phyloP scores from a whole-genome alignment of 2,888 invertebrate genomes.

The Agrochola macilenta region DNA sequence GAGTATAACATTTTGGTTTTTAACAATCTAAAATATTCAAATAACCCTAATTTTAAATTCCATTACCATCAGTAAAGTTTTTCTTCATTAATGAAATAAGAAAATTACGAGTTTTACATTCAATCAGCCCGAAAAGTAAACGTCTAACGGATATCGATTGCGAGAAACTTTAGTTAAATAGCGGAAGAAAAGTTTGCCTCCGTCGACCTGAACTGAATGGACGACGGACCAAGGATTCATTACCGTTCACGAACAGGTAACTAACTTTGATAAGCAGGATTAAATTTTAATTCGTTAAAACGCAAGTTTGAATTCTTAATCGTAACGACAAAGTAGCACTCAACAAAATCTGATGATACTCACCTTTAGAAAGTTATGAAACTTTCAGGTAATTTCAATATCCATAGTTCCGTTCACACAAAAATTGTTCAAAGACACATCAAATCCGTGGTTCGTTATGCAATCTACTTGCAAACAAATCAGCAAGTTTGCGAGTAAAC shows the following conservation, averaged over 20 bases:
- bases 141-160: slow-evolving; percentile 70
- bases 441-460: slow-evolving; percentile 73
- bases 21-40: not conserved
- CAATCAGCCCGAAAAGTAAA: slow-evolving; percentile 67
- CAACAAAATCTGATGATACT: slow-evolving; percentile 66
- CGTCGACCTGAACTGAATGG: slow-evolving; percentile 64
- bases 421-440: slow-evolving; percentile 68
- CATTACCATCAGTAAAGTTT: not conserved
- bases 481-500: slow-evolving; percentile 74
- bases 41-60: not conserved
- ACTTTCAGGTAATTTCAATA: slow-evolving; percentile 78
- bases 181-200: slow-evolving; percentile 73
- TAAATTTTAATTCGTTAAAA: slow-evolving; percentile 52
- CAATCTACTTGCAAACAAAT: slow-evolving; percentile 71
- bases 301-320: slow-evolving; percentile 38
- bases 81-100: slow-evolving; percentile 1
- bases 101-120: slow-evolving; percentile 41
- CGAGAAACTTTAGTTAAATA: slow-evolving; percentile 72
- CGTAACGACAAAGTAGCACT: slow-evolving; percentile 33
- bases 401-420: slow-evolving; percentile 76
- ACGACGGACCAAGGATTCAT: slow-evolving; percentile 68
- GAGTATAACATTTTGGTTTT: not conserved
- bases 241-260: slow-evolving; percentile 68
- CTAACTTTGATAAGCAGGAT: slow-evolving; percentile 60
- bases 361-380: slow-evolving; percentile 73